Base-by-base conservation (phyloP, 2,888 invertebrate species). In the Agonum fuliginosum region DNA sequence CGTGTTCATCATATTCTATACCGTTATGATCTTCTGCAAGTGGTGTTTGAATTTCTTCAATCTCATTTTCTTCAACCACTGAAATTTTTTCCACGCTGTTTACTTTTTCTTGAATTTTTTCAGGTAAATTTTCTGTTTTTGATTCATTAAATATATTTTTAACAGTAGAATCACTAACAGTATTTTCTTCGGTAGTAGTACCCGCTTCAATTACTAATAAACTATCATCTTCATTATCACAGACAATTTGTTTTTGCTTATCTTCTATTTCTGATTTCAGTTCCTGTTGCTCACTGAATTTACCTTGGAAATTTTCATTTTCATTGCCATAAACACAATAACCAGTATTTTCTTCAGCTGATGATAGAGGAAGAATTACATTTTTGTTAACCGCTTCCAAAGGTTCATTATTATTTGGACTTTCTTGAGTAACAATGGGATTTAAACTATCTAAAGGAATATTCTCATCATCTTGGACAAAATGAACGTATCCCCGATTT, bases 401-500 rank as follows among this genome's bases (percentile, higher is more conserved):
- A 12, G 58, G 20, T 46, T 54, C 51, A 43, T 74, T 78, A 30
- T 74, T 78, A 69, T 78, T 73, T 43, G 62, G 34, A 24, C 83
- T 79, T 19, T 84, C 81, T 30, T 79, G 76, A 51, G 83, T 83
- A 37, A 86, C 80, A 17, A 80, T 81, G 4, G 85, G 86, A 74
- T 84, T 84, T 20, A 87, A 81, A 79, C 86, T 86, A 79, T 87
- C 86, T 79, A 86, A 85, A 0, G 82, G 83, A 20, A 84, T 82
- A 17, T 6, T 54, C 20, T 87, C 86, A 43, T 86, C 86, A 79
- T 87, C 87, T 80, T 90, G 91, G 4, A 92, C 91, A 82, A 93
- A 92, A 81, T 92, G 89, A 51, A 92, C 88, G 82, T 93, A 93
- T 0, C 93, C 93, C 19, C 91, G 89, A 84, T 93, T 93, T 78